Evolutionary conservation across 2,888 invertebrate genomes (phyloP).

Genomic region (Euplagia quadripunctaria): DNA sequence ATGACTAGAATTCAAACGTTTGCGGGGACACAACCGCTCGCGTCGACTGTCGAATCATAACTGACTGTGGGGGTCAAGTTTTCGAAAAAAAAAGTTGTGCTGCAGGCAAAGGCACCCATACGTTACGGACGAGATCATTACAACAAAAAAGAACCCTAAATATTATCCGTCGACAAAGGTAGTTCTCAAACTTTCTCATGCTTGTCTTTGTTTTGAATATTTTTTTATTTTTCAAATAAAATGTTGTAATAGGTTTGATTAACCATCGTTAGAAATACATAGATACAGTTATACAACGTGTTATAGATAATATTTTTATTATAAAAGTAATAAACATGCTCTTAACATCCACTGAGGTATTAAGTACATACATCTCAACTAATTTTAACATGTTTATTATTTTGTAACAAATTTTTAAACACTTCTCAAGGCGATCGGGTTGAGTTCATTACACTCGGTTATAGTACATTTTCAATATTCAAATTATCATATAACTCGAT

Average conservation of each 20-base stretch:
- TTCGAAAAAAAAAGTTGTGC: slow-evolving; percentile 76
- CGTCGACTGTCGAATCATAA: slow-evolving; percentile 83
- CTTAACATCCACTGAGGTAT: too few relatives aligned
- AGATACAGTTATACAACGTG: background rate
- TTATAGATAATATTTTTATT: background rate
- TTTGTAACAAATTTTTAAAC: slow-evolving; percentile 62
- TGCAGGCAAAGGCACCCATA: slow-evolving; percentile 83
- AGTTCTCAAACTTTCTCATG: slow-evolving; percentile 73
- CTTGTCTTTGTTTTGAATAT: slow-evolving; percentile 22
- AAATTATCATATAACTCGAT: slow-evolving; percentile 21
- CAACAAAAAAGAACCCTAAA: slow-evolving; percentile 86
- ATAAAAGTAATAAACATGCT: background rate
- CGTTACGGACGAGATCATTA: slow-evolving; percentile 84
- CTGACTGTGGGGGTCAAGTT: slow-evolving; percentile 82
- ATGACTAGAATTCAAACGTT: slow-evolving; percentile 83
- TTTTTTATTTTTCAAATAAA: background rate
- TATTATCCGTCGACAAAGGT: slow-evolving; percentile 71
- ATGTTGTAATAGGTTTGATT: background rate
- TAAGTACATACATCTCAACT: too few relatives aligned
- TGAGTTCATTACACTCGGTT: slow-evolving; percentile 81
- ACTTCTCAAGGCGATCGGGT: slow-evolving; percentile 79
- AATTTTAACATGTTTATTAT: slow-evolving; percentile 47
- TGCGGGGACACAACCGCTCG: slow-evolving; percentile 77
- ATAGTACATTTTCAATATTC: slow-evolving; percentile 63
- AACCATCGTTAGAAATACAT: background rate